Base-by-base conservation (phyloP, 2,113 vertebrate genomes). In the Mandrillus leucophaeus region DNA sequence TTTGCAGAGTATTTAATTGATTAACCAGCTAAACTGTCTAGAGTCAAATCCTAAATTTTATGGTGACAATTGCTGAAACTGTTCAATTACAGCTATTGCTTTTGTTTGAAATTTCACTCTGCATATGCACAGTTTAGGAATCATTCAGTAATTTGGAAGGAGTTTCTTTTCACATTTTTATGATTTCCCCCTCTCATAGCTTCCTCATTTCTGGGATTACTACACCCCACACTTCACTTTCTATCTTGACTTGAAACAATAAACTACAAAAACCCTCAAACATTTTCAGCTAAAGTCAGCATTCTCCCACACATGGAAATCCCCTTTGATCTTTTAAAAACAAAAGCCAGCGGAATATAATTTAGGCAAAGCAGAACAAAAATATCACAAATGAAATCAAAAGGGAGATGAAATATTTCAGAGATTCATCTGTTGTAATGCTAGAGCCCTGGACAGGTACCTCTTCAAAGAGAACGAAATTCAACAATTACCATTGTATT, bases 231-330 rank as follows among this genome's bases (percentile, higher is more conserved):
- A 45, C 16, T 17, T 82, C 25, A 43, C 14, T 76, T 82, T 86
- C 75, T 70, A 70, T 18, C 11, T 78, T 96, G 86, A 40, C 23
- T 92, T 97, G 96, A 45, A 43, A 45, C 8, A 85, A 73, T 72
- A 91, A 96, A 57, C 7, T 64, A 59, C 6, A 86, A 48, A 96
- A 94, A 75, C 1, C 76, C 4, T 45, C 90, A 11, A 73, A 16
- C 18, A 11, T 9, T 83, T 83, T 92, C 72, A 73, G 55, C 17
- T 94, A 59, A 92, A 91, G 68, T 83, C 70, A 76, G 1, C 25
- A n/a, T 66, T 66, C 6, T 82, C 22, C 27, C 22, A 61, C 45
- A 30, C 1, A 32, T 61, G 4, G 35, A 23, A 32, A 86, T 93
- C 30, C 14, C 38, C 13, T 64, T 48, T 88, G 45, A 73, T 38